Base-by-base conservation (phyloP, 1,140 invertebrate genomes). In the Drosophila ironensis region DNA sequence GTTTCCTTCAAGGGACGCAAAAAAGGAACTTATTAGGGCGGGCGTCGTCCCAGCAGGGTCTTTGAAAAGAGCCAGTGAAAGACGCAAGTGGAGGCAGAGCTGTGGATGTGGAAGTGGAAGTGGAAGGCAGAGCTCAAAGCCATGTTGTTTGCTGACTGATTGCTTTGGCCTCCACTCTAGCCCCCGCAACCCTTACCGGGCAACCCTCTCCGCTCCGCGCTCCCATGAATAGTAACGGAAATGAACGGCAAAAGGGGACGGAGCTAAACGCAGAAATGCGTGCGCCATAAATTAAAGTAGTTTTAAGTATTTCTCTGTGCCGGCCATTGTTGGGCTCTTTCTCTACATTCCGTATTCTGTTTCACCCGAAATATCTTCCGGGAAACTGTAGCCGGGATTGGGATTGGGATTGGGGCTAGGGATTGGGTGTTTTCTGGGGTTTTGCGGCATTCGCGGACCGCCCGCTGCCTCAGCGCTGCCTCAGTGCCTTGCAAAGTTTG, bases 251-350 rank as follows among this genome's bases (percentile, higher is more conserved):
- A 35, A 64, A 64, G 33, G 38, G 25, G 64, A 42, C 24, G 17
- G 42, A 71, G 63, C 75, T 80, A 74, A 80, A 74, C 73, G 53
- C 80, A 84, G 77, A 77, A 82, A 82, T 82, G 78, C 78, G 78
- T 82, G 80, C 52, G 68, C 78, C 78, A 84, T 82, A 82, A 82
- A 84, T 82, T 82, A 82, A 82, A 82, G 78, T 82, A 82, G 78
- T 82, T 82, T 82, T 86, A 78, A 82, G 78, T 82, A 71, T 48
- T 60, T 66, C 35, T 50, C 35, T 50, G 24, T 48, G 38, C 12
- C 41, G 46, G 42, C 51, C 57, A 51, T 67, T 60, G 28, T 57
- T 52, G 14, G 33, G 19, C 38, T 44, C 37, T 16, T 30, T 30
- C 47, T 50, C n/a, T 61, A 51, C 52, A 50, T 64, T 63, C 28